Conservation (phyloP, 2,797 vertebrate genomes). For the Takifugu ocellatus region DNA sequence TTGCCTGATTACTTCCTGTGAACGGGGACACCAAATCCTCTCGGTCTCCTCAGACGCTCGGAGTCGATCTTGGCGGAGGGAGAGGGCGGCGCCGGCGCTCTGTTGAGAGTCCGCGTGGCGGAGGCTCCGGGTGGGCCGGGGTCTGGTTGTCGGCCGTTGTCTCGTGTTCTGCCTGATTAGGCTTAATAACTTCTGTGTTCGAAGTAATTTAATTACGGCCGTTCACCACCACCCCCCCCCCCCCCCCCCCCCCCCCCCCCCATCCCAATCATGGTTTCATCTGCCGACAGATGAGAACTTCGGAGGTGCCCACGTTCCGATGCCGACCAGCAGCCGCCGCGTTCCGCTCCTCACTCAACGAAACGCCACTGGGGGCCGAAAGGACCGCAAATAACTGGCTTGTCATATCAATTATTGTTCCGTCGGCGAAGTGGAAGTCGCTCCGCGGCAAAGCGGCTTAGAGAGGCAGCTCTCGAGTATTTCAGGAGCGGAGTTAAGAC, state of each 20-base stretch:
- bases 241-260: constrained; percentile 12
- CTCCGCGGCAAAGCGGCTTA: constrained; percentile 78
- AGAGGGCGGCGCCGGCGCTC: constrained; percentile 19
- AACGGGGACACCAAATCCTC: constrained; percentile 77
- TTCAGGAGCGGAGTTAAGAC: constrained; percentile 69
- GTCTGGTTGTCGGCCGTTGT: constrained; percentile 11
- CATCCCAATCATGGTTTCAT: constrained; percentile 9
- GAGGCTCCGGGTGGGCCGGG: constrained; percentile 55
- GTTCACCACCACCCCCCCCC: constrained; percentile 21
- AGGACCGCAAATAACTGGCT: constrained; percentile 72
- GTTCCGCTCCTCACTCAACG: constrained; percentile 40
- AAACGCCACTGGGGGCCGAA: constrained; percentile 46
- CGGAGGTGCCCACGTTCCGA: not conserved
- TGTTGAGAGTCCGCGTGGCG: constrained; percentile 64
- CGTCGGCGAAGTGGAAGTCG: constrained; percentile 73
- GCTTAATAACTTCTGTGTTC: constrained; percentile 12
- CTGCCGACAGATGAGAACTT: constrained; percentile 9
- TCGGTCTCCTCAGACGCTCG: constrained; percentile 57
- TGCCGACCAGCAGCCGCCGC: constrained; percentile 12
- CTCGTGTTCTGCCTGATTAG: constrained; percentile 17
- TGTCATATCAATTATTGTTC: constrained; percentile 81
- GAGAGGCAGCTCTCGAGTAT: constrained; percentile 68
- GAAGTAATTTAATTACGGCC: constrained; percentile 23
- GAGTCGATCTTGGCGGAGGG: constrained; percentile 50
- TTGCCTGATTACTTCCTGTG: constrained; percentile 76